phyloP scores from a whole-genome alignment of 2,797 vertebrate genomes.

The Scomberomorus guttatus region DNA sequence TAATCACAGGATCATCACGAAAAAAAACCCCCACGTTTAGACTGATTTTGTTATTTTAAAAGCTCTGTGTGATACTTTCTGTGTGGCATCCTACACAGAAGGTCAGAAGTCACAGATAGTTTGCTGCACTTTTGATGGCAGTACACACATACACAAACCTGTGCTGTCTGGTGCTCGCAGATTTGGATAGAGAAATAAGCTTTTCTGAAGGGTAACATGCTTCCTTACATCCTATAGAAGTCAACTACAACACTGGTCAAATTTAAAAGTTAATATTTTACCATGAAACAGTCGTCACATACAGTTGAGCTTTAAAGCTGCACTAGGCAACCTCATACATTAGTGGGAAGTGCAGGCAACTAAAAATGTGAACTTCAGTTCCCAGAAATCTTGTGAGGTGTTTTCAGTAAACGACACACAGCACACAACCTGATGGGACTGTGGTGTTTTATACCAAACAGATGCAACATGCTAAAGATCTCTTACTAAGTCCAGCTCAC shows the following conservation, averaged over 20 bases:
- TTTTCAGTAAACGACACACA: conserved; percentile 23
- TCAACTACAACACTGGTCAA: neutral
- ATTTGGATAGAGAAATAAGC: neutral
- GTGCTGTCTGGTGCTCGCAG: neutral
- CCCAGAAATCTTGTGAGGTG: neutral
- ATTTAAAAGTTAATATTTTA: neutral
- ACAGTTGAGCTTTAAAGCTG: neutral
- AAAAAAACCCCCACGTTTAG: neutral
- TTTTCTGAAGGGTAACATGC: neutral
- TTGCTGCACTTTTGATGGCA: neutral
- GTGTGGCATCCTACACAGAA: neutral
- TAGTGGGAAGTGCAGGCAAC: neutral
- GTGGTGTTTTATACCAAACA: conserved; percentile 6
- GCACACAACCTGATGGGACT: neutral
- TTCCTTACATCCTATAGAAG: neutral
- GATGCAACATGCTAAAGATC: neutral
- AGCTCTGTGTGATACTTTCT: neutral
- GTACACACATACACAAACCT: no score
- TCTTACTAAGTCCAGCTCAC: neutral
- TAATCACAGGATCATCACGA: neutral
- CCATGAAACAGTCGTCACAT: neutral
- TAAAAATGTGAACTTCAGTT: neutral
- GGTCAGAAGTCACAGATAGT: conserved; percentile 1
- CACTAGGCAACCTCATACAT: neutral
- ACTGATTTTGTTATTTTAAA: neutral